Evolutionary conservation across 2,797 vertebrate species (phyloP).

Genomic region (Hipposideros larvatus): DNA sequence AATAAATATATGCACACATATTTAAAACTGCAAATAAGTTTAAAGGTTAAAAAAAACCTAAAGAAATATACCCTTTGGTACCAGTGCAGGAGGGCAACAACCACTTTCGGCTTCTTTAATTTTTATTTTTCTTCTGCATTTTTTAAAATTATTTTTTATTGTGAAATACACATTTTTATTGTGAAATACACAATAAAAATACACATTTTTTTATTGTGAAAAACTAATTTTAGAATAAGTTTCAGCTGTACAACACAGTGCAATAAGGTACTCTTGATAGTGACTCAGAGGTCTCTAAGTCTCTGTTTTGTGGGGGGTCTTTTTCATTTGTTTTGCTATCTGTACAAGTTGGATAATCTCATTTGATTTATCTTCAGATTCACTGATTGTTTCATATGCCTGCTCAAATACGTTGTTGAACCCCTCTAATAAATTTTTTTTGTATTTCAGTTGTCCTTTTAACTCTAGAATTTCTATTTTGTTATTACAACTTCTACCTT

Average conservation of each 20-base stretch:
- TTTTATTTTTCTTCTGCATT: neutral
- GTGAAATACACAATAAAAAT: too few species aligned
- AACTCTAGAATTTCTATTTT: neutral
- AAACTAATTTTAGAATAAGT: too few species aligned
- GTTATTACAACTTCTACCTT: neutral
- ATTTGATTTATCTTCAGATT: neutral
- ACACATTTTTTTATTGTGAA: too few species aligned
- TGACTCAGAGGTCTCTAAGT: neutral
- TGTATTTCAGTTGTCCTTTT: neutral
- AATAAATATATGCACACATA: neutral
- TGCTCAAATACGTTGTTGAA: neutral
- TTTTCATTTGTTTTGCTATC: neutral
- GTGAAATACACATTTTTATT: too few species aligned
- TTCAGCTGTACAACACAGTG: too few species aligned
- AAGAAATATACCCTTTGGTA: neutral
- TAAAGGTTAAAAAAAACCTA: neutral
- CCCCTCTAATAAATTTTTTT: neutral
- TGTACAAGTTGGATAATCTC: neutral
- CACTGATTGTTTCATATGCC: neutral
- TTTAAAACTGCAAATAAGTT: neutral
- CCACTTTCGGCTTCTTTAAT: neutral
- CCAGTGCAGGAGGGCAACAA: neutral
- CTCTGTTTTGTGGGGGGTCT: neutral
- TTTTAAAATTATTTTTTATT: neutral
- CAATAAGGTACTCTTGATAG: neutral